Percentiles rank a stretch among this genome's conserved stretches.
Evolutionary conservation across 2,888 invertebrate genomes (phyloP).

Genomic region (Amphipoea lucens): DNA sequence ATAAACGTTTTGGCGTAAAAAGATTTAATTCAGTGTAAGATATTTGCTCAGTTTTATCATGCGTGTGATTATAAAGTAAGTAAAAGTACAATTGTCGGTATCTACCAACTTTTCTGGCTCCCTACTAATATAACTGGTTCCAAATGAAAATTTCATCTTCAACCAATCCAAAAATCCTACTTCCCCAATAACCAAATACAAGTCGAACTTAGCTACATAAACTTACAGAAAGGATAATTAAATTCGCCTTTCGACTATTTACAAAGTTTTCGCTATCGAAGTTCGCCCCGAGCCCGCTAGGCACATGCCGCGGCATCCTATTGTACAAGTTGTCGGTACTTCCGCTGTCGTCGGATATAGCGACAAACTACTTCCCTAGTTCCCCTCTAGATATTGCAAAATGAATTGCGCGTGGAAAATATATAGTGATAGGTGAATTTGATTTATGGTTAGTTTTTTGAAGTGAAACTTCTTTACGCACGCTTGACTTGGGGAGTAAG

Average conservation of each 20-base stretch:
- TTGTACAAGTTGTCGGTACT: slow-evolving; percentile 55
- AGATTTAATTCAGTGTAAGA: slow-evolving; percentile 4
- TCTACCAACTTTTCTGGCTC: background rate
- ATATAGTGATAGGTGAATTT: slow-evolving; percentile 12
- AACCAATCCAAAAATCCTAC: background rate
- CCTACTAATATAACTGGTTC: background rate
- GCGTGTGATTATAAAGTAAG: background rate
- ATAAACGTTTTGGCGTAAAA: slow-evolving; percentile 14
- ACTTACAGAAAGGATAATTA: slow-evolving; percentile 32
- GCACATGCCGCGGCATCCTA: slow-evolving; percentile 49
- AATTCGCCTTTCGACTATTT: slow-evolving; percentile 31
- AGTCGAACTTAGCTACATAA: slow-evolving; percentile 4
- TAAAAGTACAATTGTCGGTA: too few species aligned
- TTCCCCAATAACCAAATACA: background rate
- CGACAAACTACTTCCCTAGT: slow-evolving; percentile 76
- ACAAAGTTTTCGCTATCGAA: slow-evolving; percentile 58
- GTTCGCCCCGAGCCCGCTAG: slow-evolving; percentile 29
- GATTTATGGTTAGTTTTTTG: slow-evolving; percentile 16
- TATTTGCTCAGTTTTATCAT: background rate
- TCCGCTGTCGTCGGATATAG: slow-evolving; percentile 71
- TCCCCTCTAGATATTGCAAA: slow-evolving; percentile 72
- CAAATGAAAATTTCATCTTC: background rate
- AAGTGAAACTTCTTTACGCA: too few species aligned
- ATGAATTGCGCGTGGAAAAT: slow-evolving; percentile 47
- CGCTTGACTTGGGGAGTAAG: too few species aligned